Conservation (phyloP, 2,797 vertebrate genomes). For the Vultur gryphus region DNA sequence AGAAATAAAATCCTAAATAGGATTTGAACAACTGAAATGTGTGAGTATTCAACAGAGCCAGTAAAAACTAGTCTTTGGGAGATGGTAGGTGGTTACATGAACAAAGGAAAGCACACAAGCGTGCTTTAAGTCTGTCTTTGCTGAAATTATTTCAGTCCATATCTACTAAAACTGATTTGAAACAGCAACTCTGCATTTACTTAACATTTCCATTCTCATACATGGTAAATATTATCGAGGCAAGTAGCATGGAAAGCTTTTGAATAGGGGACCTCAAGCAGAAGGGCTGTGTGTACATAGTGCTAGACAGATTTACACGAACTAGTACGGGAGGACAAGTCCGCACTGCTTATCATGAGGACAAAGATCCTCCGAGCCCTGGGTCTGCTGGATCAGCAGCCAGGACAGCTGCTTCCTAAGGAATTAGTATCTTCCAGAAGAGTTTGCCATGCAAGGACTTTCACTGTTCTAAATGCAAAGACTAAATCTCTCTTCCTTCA, state of each 20-base stretch:
- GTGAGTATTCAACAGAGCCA: not conserved
- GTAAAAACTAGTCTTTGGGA: not conserved
- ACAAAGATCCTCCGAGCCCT: not conserved
- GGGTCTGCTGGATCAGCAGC: not conserved
- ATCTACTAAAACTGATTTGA: not conserved
- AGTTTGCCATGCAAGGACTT: not conserved
- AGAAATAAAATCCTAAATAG: constrained; percentile 52
- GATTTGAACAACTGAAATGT: not conserved
- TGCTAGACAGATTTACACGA: not conserved
- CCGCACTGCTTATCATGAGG: not conserved
- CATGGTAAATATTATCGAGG: accelerated
- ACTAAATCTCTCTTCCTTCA: not conserved
- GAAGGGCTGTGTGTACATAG: not conserved
- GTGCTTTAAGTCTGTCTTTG: not conserved
- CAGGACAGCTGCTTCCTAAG: not conserved
- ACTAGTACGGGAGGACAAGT: not conserved
- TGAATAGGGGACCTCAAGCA: not conserved
- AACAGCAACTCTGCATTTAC: not conserved
- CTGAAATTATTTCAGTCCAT: not conserved
- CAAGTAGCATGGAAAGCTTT: not conserved
- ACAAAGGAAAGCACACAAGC: not conserved
- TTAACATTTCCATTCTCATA: not conserved
- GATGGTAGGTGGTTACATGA: not conserved
- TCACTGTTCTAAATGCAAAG: not conserved
- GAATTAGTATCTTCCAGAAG: not conserved